Conservation (phyloP, 2,113 vertebrate genomes). For the Pterocles orientalis region DNA sequence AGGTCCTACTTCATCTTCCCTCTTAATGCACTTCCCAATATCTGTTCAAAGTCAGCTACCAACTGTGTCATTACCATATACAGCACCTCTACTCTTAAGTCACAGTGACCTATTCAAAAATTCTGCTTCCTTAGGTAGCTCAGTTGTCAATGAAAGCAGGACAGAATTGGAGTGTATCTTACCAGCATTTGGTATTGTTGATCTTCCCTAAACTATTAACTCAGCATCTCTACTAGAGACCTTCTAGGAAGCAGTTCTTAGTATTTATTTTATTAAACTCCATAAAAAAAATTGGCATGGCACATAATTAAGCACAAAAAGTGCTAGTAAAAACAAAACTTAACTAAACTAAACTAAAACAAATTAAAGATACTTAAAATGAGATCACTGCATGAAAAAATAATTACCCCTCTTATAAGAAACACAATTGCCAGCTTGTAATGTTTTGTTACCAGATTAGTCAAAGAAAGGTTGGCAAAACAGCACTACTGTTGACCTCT, state of each 20-base stretch:
- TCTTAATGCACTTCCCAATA: not conserved
- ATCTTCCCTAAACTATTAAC: not conserved
- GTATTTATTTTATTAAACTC: not conserved
- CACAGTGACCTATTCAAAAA: not conserved
- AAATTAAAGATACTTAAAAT: not conserved
- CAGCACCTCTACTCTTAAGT: not conserved
- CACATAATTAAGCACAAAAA: not conserved
- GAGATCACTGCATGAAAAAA: not conserved
- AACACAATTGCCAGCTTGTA: not conserved
- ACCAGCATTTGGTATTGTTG: not conserved
- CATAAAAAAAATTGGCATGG: not conserved
- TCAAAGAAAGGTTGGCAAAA: not conserved
- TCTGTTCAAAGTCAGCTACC: not conserved
- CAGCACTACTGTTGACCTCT: not conserved
- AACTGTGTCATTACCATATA: not conserved
- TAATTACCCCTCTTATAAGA: fast-evolving
- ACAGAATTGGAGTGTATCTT: not conserved
- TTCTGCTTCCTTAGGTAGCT: not conserved
- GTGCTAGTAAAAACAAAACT: not conserved
- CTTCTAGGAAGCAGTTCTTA: not conserved
- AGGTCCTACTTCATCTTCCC: not conserved
- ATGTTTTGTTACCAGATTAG: not conserved
- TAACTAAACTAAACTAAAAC: not conserved
- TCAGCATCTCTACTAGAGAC: not conserved
- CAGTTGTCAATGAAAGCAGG: not conserved